Base-by-base conservation (phyloP, 2,797 vertebrate genomes). In the Lutjanus campechanus region DNA sequence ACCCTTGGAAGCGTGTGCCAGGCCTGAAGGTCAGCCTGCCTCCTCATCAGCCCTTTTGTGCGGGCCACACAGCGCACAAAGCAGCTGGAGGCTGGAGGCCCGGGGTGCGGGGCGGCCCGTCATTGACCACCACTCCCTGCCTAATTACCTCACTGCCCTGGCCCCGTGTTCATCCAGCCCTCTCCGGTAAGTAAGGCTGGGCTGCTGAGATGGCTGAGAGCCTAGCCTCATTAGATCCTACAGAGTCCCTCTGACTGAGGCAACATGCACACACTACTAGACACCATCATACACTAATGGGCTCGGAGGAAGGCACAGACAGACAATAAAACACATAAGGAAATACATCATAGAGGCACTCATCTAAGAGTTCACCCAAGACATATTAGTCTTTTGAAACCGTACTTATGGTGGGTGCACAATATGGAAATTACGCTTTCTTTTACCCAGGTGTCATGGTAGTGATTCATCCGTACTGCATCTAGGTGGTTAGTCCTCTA, bases 131-230 rank as follows among this genome's bases (percentile, higher is more conserved):
- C 84, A 89, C 84, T 93, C 92, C 85, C 90, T 90, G 88, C 90
- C 91, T 94, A 95, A 95, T 95, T 94, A 95, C 93, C 93, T 93
- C 89, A 83, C 85, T 89, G 92, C 90, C 91, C 91, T 69, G 81
- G 85, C 86, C 81, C 85, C 69, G 85, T 92, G 85, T 89, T 90
- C 90, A 92, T 85, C 86, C 91, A 90, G 90, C 82, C 91, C 90
- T 89, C 90, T 88, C 69, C 90, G 86, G 94, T 95, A 94, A 95
- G 92, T 95, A 95, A 94, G 87, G 89, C 91, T 86, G 81, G 88
- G 87, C 88, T 91, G 91, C 88, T 76, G 91, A 89, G 91, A 93
- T 85, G 83, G 85, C 87, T 88, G 82, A 47, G 81, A 91, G 89
- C 88, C 88, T 90, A 84, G 81, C 89, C 93, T 95, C 92, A 94